phyloP scores from a whole-genome alignment of 2,888 invertebrate genomes.

The Philereme transversata region DNA sequence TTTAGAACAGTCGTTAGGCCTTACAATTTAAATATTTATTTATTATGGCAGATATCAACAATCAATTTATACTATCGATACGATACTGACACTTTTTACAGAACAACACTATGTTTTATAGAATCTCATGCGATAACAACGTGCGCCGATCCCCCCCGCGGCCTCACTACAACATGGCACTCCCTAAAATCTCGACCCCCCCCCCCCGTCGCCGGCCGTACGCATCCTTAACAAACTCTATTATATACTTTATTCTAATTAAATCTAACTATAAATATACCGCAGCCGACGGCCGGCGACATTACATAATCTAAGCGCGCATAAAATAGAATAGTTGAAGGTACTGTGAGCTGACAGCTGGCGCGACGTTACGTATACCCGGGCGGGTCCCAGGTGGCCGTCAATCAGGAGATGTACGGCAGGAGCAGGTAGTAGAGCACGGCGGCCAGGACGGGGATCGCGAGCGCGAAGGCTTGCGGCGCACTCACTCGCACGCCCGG shows the following conservation, averaged over 20 bases:
- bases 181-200: slow-evolving; percentile 49
- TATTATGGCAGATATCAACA: slow-evolving; percentile 84
- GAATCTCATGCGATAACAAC: slow-evolving; percentile 64
- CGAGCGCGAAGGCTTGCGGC: slow-evolving; percentile 75
- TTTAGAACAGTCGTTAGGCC: slow-evolving; percentile 81
- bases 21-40: slow-evolving; percentile 76
- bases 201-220: slow-evolving; percentile 42
- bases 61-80: slow-evolving; percentile 73
- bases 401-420: slow-evolving; percentile 85
- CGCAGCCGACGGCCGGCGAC: slow-evolving; percentile 45
- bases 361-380: slow-evolving; percentile 66
- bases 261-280: slow-evolving; percentile 60
- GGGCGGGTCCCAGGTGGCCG: slow-evolving; percentile 83
- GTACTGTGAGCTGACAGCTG: no score
- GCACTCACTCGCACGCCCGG: slow-evolving; percentile 82
- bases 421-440: slow-evolving; percentile 85
- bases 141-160: slow-evolving; percentile 48
- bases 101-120: slow-evolving; percentile 65
- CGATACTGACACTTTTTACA: slow-evolving; percentile 75
- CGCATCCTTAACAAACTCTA: slow-evolving; percentile 46
- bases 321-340: slow-evolving; percentile 47
- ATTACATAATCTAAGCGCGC: slow-evolving; percentile 46
- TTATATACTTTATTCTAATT: slow-evolving; percentile 53
- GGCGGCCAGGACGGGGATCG: slow-evolving; percentile 80
- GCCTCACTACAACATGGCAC: slow-evolving; percentile 62